Evolutionary conservation across 2,113 vertebrate species (phyloP).

Genomic region (Gila orcuttii): DNA sequence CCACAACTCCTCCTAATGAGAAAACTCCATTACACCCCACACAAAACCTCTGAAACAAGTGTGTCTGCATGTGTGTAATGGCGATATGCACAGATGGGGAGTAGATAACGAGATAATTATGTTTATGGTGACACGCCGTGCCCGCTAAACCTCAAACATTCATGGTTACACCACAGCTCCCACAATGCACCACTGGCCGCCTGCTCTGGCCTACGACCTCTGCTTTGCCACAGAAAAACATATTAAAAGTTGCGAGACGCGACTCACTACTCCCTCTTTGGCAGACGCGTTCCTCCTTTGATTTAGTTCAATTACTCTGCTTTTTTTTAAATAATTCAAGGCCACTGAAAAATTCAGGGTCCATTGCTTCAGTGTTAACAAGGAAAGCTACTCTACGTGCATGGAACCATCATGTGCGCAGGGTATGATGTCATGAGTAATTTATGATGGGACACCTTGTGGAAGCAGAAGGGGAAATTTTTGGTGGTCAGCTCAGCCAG

Average conservation of each 20-base stretch:
- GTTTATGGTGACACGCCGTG: not conserved
- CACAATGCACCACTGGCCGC: constrained; percentile 16
- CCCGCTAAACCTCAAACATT: not conserved
- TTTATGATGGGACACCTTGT: constrained; percentile 67
- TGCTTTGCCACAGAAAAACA: not conserved
- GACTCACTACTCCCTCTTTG: not conserved
- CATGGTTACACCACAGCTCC: constrained; percentile 16
- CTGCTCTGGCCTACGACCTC: not conserved
- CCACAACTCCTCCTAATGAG: constrained; percentile 67
- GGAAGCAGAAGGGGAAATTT: constrained; percentile 28
- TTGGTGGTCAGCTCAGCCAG: constrained; percentile 34
- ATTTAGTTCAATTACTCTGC: not conserved
- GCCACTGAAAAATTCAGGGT: constrained; percentile 67
- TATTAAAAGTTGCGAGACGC: not conserved
- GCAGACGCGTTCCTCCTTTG: not conserved
- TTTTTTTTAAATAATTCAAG: constrained; percentile 69
- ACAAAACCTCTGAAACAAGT: constrained; percentile 59
- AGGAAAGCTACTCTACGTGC: constrained; percentile 73
- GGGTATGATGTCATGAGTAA: constrained; percentile 69
- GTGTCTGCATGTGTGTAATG: constrained; percentile 18
- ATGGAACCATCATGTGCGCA: constrained; percentile 29
- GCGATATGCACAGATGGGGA: not conserved
- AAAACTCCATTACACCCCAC: constrained; percentile 71
- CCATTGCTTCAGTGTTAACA: constrained; percentile 66
- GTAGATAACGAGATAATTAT: constrained; percentile 17